Evolutionary conservation across 2,797 vertebrate genomes (phyloP), one percentile per base, ranked within the genome.

Genomic region (Taeniopygia guttata): DNA sequence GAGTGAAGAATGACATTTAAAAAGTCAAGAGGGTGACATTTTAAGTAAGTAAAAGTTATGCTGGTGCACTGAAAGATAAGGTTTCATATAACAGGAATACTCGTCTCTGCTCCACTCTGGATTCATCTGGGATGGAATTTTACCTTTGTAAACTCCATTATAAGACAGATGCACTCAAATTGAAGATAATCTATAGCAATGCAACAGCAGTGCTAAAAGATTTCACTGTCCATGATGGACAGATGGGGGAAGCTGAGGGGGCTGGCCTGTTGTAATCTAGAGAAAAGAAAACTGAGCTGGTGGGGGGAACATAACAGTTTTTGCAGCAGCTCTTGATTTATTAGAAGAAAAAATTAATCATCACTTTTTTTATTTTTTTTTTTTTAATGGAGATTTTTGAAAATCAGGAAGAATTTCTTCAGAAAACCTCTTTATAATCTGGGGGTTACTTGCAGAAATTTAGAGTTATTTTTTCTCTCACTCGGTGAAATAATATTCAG

Each of bases 231-330:
- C 7, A 27, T n/a, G n/a, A n/a, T n/a, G n/a, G n/a, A 6, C 32
- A 3, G 6, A 7, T 2, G 1, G 11, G 2, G 11, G 6, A 59
- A 51, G 11, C 2, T 51, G 25, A 81, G 46, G 3, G 12, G 7
- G 14, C 6, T 46, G 15, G 11, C 2, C 5, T 75, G 58, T 10
- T 46, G 29, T 7, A 6, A 54, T 38, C 4, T 18, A 45, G 20
- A 64, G 42, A 45, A 66, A 8, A 81, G 4, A 83, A 85, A 60
- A 45, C 3, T 38, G 13, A 34, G 5, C 0, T 23, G 3, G 26
- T 2, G 4, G 4, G 6, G 58, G 20, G 38, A 74, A 42, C 0
- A 32, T 18, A 45, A n/a, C 22, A 26, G 12, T 4, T 87, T 63
- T 82, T 45, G 0, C 15, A 17, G 18, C 4, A 52, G 7, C 2